Percentiles rank a stretch among this genome's conserved stretches.
Evolutionary conservation across 2,797 vertebrate genomes (phyloP).

Genomic region (Mionectes olivaceus): DNA sequence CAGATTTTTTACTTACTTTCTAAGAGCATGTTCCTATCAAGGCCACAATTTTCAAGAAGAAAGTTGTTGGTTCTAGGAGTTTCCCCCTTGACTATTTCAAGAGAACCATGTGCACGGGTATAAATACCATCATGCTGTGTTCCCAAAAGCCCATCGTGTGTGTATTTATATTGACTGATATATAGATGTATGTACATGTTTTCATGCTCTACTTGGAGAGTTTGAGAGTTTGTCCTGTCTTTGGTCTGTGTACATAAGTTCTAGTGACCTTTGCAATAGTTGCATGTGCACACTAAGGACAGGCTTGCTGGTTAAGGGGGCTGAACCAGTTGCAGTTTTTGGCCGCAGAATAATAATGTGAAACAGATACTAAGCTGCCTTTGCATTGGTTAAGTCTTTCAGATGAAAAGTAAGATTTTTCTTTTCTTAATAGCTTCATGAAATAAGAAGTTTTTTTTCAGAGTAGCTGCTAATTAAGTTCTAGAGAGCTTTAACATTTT

Average conservation of each 20-base stretch:
- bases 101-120: background rate
- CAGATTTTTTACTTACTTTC: background rate
- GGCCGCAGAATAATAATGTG: background rate
- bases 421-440: background rate
- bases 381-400: background rate
- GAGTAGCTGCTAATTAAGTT: background rate
- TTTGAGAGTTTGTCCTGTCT: background rate
- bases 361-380: background rate
- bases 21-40: background rate
- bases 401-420: background rate
- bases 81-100: background rate
- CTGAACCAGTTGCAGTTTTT: background rate
- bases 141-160: background rate
- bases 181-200: background rate
- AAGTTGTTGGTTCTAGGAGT: background rate
- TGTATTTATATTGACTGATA: background rate
- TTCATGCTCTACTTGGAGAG: background rate
- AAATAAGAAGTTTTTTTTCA: background rate
- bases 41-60: background rate
- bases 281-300: background rate
- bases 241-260: background rate
- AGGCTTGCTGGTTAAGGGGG: background rate
- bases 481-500: background rate
- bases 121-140: background rate
- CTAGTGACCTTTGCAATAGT: background rate